Base-by-base conservation (phyloP, 37 sponge, comb jelly and placozoan species). In the Cladorhizidae sp. region DNA sequence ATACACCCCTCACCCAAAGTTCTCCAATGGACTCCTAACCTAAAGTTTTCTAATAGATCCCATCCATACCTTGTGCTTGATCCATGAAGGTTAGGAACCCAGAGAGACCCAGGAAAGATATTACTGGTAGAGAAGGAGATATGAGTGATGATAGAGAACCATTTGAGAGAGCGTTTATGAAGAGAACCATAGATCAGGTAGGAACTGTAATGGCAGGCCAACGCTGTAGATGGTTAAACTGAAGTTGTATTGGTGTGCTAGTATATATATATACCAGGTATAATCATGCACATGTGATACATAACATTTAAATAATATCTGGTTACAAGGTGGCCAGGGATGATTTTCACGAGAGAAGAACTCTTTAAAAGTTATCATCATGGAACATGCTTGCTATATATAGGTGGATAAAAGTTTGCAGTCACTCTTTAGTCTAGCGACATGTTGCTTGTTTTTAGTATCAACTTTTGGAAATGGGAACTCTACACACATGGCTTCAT, bases 191-290 rank as follows among this genome's bases (percentile, higher is more conserved):
- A 91, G 57, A 95, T 91, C 52, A 95, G 89, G 75, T 91, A 91
- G 62, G 85, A 91, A 73, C 91, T 95, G 89, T 95, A 92, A 76
- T 95, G 95, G 63, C 95, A 95, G 23, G 91, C 89, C 61, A 85
- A 95, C 36, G 92, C 92, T 91, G 64, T 0, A 49, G 54, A 45
- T 26, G 52, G 5, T 26, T 63, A 45, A 64, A 57, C 74, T 50
- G 57, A 32, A 1, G 32, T 1, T 26, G 74, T 43, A 36, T 43
- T 22, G 18, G 7, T 28, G 9, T n/a, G n/a, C 40, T 31, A 40
- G 72, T 2, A 55, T 31, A 26, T 9, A n/a, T 26, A 11, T 22
- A 11, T 5, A 29, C n/a, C 9, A 28, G 65, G n/a, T 23, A 64
- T 25, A 25, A n/a, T n/a, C n/a, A n/a, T n/a, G n/a, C n/a, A n/a